Evolutionary conservation across 2,888 invertebrate genomes (phyloP).

Genomic region (Cephus nigrinus): DNA sequence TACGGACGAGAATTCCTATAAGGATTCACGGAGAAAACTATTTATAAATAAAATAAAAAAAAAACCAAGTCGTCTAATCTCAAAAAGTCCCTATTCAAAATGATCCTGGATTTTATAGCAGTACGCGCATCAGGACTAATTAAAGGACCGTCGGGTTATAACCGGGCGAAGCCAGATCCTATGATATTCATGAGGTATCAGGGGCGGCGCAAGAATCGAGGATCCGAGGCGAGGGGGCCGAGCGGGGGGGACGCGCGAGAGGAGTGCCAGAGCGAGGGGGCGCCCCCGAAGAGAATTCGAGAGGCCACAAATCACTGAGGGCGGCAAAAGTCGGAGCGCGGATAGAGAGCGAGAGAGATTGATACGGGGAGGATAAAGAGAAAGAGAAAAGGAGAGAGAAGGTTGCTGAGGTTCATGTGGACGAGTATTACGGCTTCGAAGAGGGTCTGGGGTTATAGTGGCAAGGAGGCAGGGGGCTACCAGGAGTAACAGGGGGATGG

Average conservation of each 20-base stretch:
- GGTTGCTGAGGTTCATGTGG: background rate
- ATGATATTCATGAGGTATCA: slow-evolving; percentile 20
- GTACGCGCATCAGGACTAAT: background rate
- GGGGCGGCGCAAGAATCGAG: slow-evolving; percentile 27
- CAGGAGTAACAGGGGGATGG: background rate
- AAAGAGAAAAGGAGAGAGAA: background rate
- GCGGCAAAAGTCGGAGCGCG: slow-evolving; percentile 14
- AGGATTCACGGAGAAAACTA: background rate
- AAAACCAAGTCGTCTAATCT: background rate
- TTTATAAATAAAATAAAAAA: background rate
- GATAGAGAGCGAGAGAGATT: slow-evolving; percentile 28
- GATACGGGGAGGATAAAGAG: slow-evolving; percentile 26
- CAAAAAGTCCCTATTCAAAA: background rate
- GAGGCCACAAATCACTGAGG: slow-evolving; percentile 37
- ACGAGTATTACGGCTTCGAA: background rate
- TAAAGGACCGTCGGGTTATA: background rate
- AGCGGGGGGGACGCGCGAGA: background rate
- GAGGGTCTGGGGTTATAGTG: background rate
- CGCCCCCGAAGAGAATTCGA: slow-evolving; percentile 25
- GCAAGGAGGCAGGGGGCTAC: background rate
- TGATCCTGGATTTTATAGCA: background rate
- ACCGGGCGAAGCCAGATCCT: slow-evolving; percentile 11
- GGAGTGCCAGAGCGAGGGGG: background rate
- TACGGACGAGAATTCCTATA: background rate
- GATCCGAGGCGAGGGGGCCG: slow-evolving; percentile 5